phyloP scores from a whole-genome alignment of 2,113 vertebrate genomes.

The Prunella fulvescens region DNA sequence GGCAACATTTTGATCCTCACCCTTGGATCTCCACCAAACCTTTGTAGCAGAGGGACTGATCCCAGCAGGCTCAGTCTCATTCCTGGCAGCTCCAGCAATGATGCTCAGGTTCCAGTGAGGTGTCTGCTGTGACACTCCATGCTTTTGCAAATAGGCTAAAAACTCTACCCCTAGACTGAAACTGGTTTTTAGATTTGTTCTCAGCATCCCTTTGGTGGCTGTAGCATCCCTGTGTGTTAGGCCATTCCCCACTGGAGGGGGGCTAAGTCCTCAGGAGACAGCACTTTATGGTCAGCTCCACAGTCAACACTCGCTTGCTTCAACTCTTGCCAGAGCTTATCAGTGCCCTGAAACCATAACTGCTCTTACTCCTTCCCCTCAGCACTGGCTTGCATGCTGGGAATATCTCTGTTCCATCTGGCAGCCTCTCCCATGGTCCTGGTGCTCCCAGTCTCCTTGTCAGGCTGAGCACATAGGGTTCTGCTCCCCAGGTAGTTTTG shows the following conservation, averaged over 20 bases:
- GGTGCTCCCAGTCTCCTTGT: constrained; percentile 21
- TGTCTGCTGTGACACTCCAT: background rate
- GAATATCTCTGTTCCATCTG: background rate
- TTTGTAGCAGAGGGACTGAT: background rate
- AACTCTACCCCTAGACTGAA: background rate
- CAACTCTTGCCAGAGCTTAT: background rate
- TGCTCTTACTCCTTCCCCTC: background rate
- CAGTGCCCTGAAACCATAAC: background rate
- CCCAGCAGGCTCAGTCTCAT: background rate
- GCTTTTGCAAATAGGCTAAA: background rate
- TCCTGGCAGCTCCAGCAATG: background rate
- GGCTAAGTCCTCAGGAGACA: background rate
- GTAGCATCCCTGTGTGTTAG: background rate
- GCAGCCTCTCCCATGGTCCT: background rate
- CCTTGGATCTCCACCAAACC: background rate
- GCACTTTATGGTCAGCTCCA: background rate
- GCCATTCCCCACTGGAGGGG: background rate
- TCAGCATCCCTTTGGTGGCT: background rate
- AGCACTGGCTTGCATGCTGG: background rate
- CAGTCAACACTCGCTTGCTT: background rate
- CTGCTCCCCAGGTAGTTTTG: constrained; percentile 27
- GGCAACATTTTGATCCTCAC: background rate
- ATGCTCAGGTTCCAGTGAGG: background rate
- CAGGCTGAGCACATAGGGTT: constrained; percentile 37
- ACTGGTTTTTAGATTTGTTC: background rate